Base-by-base conservation (phyloP, 2,888 invertebrate species). In the Ctenicera cuprea region DNA sequence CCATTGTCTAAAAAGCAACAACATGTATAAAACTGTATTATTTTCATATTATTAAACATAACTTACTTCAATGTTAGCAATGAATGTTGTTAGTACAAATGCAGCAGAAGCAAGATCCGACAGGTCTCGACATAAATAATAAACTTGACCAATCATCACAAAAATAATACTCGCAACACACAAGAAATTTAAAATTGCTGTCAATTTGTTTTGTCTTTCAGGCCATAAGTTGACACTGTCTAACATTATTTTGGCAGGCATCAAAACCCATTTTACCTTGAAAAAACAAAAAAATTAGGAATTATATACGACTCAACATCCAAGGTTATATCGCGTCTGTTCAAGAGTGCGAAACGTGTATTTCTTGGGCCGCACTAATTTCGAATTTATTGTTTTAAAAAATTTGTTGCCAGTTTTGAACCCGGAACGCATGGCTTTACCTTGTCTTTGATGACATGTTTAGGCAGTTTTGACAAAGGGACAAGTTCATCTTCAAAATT, bases 261-360 rank as follows among this genome's bases (percentile, higher is more conserved):
- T 8, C n/a, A 67, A 30, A 3, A 67, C 9, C 67, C 67, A 67
- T 16, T 67, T 67, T 11, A 52, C 65, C 33, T 33, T 33, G 7
- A 33, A 33, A 33, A 33, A 1, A 33, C 2, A 33, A 33, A 9
- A 33, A 5, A 1, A 8, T 33, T 8, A 1, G 9, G 33, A 8
- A 1, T 9, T 33, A 1, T 33, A 1, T 5, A 33, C 9, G 33
- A 9, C 33, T 33, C 33, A 33, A 33, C 33, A 33, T 4, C 33
- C 7, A 33, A 33, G 33, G 9, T 8, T 33, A 9, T 33, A 33
- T 33, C 1, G 33, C 3, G 5, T 26, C 3, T 3, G 26, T 2
- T 26, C 26, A 26, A 26, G n/a, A n/a, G n/a, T n/a, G n/a, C n/a
- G n/a, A n/a, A n/a, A n/a, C n/a, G n/a, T n/a, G n/a, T n/a, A n/a